Evolutionary conservation across 2,797 vertebrate species (phyloP).

Genomic region (Coreius guichenoti): DNA sequence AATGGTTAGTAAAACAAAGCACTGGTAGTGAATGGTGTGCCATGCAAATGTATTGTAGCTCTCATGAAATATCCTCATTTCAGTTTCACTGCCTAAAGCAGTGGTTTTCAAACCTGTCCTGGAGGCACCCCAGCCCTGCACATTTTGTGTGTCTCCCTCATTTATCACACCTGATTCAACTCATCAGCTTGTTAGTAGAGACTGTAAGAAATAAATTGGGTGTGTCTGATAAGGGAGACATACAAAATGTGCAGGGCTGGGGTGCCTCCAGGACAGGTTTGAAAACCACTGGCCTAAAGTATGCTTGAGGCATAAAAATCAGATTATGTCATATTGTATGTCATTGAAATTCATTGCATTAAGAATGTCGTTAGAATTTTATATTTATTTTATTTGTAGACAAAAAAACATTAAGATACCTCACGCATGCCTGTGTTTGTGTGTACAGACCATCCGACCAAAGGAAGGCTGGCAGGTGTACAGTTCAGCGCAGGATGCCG

Average conservation of each 20-base stretch:
- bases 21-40: neutral
- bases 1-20: neutral
- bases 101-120: too few relatives aligned
- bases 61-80: neutral
- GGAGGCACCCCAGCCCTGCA: too few relatives aligned
- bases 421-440: conserved; percentile 42
- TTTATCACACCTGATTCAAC: too few relatives aligned
- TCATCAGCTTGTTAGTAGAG: too few relatives aligned
- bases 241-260: too few relatives aligned
- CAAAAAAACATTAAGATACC: neutral
- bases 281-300: too few relatives aligned
- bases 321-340: neutral
- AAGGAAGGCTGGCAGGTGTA: conserved; percentile 99
- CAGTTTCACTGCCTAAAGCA: conserved; percentile 11
- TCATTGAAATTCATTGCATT: conserved; percentile 20
- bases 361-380: neutral
- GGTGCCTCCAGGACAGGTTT: too few relatives aligned
- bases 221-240: too few relatives aligned
- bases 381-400: neutral
- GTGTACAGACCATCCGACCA: conserved; percentile 88
- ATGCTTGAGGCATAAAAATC: neutral
- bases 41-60: neutral
- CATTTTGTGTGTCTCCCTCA: too few relatives aligned
- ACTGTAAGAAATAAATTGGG: too few relatives aligned
- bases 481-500: conserved; percentile 95